Evolutionary conservation across 2,113 vertebrate genomes (phyloP).

Genomic region (Otus sunia): DNA sequence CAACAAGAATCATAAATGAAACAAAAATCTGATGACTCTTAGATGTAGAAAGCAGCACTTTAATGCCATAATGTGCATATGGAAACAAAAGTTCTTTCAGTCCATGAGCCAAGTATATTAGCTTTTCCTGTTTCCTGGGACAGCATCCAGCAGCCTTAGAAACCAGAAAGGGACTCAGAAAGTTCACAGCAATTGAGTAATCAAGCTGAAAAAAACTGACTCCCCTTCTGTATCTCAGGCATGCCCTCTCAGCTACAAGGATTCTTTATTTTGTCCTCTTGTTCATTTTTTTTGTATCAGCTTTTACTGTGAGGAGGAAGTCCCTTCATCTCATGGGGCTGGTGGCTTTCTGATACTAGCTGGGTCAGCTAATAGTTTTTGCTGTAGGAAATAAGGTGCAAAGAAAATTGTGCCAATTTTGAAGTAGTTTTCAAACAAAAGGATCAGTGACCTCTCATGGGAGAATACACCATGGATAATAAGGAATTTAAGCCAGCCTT

Average conservation of each 20-base stretch:
- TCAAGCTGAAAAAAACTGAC: not conserved
- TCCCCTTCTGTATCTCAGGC: not conserved
- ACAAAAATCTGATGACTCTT: not conserved
- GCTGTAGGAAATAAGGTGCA: not conserved
- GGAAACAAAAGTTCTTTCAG: not conserved
- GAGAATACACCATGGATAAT: not conserved
- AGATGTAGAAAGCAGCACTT: not conserved
- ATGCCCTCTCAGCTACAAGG: not conserved
- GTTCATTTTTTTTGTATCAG: not conserved
- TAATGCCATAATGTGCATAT: not conserved
- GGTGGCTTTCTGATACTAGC: not conserved
- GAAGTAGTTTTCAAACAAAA: not conserved
- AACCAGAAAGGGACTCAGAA: not conserved
- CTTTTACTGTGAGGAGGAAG: not conserved
- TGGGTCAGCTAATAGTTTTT: not conserved
- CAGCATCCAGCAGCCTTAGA: not conserved
- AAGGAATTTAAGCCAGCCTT: not conserved
- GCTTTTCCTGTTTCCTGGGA: slow-evolving; percentile 13
- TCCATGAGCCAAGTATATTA: not conserved
- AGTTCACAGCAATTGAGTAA: not conserved
- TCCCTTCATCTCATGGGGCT: not conserved
- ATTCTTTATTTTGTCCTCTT: not conserved
- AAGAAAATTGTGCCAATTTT: not conserved
- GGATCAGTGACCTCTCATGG: accelerated
- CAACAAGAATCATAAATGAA: not conserved